Conservation (phyloP, 37 sponge, comb jelly and placozoan genomes). For the Haliclona indistincta region DNA sequence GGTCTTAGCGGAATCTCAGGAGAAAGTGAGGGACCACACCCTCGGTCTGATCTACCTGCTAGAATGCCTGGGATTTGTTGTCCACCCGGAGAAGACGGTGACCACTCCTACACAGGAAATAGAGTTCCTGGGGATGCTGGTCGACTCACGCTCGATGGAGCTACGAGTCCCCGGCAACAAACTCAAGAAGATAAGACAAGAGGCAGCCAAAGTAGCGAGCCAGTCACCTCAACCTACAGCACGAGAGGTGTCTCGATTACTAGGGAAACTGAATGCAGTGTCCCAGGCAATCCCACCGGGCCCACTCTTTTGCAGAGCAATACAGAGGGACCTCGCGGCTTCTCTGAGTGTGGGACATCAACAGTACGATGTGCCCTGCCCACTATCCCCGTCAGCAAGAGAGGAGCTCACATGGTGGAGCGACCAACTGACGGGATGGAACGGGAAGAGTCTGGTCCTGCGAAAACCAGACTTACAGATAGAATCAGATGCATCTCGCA, state of each 20-base stretch:
- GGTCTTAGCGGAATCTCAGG: constrained; percentile 5
- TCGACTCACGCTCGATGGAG: constrained; percentile 8
- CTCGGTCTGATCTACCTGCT: not conserved
- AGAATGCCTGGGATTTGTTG: constrained; percentile 12
- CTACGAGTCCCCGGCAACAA: not conserved
- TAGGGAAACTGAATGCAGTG: constrained; percentile 1
- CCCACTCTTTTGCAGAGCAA: constrained; percentile 21
- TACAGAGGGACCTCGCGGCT: constrained; percentile 11
- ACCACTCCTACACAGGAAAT: constrained; percentile 1
- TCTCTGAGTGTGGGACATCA: not conserved
- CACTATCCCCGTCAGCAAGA: not conserved
- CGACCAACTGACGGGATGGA: not conserved
- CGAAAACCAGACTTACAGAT: not conserved
- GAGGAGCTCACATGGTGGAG: constrained; percentile 21
- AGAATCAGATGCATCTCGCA: constrained; percentile 18
- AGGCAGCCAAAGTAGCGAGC: not conserved
- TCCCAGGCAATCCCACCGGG: constrained; percentile 25
- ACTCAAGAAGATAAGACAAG: not conserved
- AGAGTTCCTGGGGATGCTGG: constrained; percentile 33
- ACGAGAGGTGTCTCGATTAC: constrained; percentile 16
- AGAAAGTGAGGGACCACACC: not conserved
- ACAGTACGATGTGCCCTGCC: not conserved
- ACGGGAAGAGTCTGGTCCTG: not conserved
- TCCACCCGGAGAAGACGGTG: constrained; percentile 23
- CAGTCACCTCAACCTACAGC: not conserved